Percentiles rank a stretch among this genome's conserved stretches.
These are phyloP conservation scores for Lobophora halterata DNA, from an alignment of 2,888 invertebrate species.

Conservation along the genomic window DNA sequence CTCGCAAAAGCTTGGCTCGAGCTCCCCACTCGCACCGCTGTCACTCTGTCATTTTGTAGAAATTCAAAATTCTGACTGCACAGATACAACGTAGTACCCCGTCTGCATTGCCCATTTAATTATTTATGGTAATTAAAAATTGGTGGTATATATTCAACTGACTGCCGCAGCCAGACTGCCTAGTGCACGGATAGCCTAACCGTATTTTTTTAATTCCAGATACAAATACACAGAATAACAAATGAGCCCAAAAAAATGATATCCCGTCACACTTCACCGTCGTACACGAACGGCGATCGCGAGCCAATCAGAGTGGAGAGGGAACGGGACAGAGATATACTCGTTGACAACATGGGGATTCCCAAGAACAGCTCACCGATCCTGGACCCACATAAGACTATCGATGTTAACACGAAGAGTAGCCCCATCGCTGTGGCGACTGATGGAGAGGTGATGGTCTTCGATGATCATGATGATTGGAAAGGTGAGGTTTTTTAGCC, in stretches of 20 bases:
- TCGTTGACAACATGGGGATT: constrained; percentile 59
- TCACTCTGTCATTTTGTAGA: no score
- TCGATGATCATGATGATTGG: constrained; percentile 93
- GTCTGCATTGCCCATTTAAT: no score
- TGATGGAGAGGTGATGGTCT: constrained; percentile 90
- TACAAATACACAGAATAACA: constrained; percentile 70
- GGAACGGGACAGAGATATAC: constrained; percentile 22
- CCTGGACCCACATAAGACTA: constrained; percentile 70
- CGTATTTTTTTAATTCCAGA: constrained; percentile 45
- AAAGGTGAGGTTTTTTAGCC: no score
- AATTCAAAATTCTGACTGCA: no score
- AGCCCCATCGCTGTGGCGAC: constrained; percentile 83
- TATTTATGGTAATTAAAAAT: no score
- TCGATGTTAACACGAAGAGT: constrained; percentile 66
- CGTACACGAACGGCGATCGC: constrained; percentile 71
- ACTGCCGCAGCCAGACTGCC: no score
- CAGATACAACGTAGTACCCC: no score
- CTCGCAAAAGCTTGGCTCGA: no score
- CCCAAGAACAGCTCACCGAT: constrained; percentile 75
- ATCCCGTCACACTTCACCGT: constrained; percentile 72
- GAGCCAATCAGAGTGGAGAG: constrained; percentile 44
- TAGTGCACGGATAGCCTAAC: no score
- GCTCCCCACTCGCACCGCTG: no score
- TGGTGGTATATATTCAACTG: no score
- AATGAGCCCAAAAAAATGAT: constrained; percentile 75